A percentile compares a stretch with the other conserved stretches of the same genome.
phyloP scores from a whole-genome alignment of 2,113 vertebrate genomes.

The Turdus rufiventris region DNA sequence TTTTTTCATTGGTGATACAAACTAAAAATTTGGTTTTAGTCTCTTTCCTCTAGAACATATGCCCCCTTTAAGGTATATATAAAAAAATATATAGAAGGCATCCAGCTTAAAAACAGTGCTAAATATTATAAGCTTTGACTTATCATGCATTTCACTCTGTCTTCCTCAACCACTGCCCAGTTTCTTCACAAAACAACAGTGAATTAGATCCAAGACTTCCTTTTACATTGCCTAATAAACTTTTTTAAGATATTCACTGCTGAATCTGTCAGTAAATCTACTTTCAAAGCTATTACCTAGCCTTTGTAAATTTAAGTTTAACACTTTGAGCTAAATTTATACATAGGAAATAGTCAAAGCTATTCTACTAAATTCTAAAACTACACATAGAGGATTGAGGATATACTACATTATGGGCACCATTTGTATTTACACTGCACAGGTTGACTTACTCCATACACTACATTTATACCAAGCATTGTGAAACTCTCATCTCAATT shows the following conservation, averaged over 20 bases:
- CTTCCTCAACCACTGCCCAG: background rate
- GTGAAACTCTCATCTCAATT: background rate
- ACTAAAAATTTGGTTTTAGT: background rate
- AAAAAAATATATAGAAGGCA: background rate
- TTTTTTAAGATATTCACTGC: background rate
- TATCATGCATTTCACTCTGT: background rate
- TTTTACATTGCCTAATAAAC: background rate
- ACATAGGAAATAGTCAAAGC: background rate
- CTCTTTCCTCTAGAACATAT: background rate
- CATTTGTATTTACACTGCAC: background rate
- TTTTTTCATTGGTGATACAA: background rate
- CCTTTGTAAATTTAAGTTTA: background rate
- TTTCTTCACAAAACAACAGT: background rate
- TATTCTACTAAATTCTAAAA: background rate
- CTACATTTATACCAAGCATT: background rate
- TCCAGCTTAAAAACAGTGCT: background rate
- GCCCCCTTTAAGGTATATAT: too few relatives aligned
- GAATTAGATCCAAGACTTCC: background rate
- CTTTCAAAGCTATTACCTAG: background rate
- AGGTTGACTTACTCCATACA: background rate
- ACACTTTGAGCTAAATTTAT: background rate
- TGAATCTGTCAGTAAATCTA: background rate
- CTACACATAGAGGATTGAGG: background rate
- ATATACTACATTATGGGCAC: background rate
- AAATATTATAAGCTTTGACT: background rate